Base-by-base conservation (phyloP, 1,140 invertebrate species). In the Acyrthosiphon pisum region DNA sequence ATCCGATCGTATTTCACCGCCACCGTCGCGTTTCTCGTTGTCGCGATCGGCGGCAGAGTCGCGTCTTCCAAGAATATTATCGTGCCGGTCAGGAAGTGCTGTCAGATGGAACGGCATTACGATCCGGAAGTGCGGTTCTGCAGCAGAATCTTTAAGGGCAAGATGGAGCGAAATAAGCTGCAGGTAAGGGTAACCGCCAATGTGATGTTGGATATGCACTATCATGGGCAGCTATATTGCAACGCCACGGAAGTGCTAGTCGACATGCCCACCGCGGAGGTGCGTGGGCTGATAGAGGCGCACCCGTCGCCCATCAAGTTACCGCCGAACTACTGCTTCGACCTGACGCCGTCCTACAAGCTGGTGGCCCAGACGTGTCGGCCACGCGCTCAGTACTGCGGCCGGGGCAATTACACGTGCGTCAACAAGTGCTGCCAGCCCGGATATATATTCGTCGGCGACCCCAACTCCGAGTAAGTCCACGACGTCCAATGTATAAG, bases 1-100 rank as follows among this genome's bases (percentile, higher is more conserved):
- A 48, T 93, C 91, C 68, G 91, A 93, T 93, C 48, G 91, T 93
- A 50, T 68, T n/a, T 60, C 41, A 35, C 50, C 35, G 50, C 88
- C 46, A 22, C 22, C 41, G 90, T 91, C 20, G n/a, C 11, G 44
- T 83, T 48, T n/a, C 20, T 83, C 22, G n/a, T 83, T 2, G 26
- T n/a, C 8, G 68, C 23, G 7, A 4, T 37, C 90, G 44, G 41
- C 91, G 50, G 87, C 35, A 6, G 20, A 1, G 44, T 1, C 30
- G 37, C 76, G 23, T 76, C 30, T 44, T 93, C 26, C 68, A 9
- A 8, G 1, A 81, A 37, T n/a, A 41, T 4, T 41, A 41, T 41
- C 41, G 20, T 53, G 35, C 26, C 81, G 48, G 81, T 86, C 35
- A 48, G 91, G n/a, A 93, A 93, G 3, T 93, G 91, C 48, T 93